Percentiles rank a stretch among this genome's conserved stretches.
Evolutionary conservation across 2,797 vertebrate species (phyloP).

Genomic region (Intellagama lesueurii): DNA sequence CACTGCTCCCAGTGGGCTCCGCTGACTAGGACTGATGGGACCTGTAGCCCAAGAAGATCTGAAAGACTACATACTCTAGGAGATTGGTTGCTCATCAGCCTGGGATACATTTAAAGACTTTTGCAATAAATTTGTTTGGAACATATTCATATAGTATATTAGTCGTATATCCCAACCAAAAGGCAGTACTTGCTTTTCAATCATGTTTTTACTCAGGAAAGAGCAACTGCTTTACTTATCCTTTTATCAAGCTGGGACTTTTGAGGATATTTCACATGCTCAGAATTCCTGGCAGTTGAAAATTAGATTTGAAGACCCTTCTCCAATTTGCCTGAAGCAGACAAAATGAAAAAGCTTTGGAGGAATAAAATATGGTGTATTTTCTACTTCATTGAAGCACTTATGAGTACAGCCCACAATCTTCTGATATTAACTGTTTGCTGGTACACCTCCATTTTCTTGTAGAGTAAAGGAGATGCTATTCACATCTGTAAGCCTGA

Average conservation of each 20-base stretch:
- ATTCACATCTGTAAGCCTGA: conserved; percentile 41
- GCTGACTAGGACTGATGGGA: neutral
- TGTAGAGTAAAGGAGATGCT: conserved; percentile 31
- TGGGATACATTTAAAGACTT: no score
- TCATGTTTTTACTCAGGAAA: conserved; percentile 45
- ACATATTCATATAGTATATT: conserved; percentile 16
- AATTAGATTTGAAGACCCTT: conserved; percentile 64
- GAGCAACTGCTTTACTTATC: conserved; percentile 55
- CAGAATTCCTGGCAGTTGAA: conserved; percentile 63
- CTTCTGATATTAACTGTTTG: conserved; percentile 54
- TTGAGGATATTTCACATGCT: conserved; percentile 52
- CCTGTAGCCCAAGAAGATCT: neutral
- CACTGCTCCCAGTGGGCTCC: neutral
- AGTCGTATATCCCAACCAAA: conserved; percentile 30
- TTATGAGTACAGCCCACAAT: conserved; percentile 62
- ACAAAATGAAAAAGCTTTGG: conserved; percentile 65
- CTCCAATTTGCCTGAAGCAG: conserved; percentile 63
- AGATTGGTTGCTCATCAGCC: no score
- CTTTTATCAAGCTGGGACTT: conserved; percentile 49
- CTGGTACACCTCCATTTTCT: conserved; percentile 58
- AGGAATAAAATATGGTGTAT: conserved; percentile 65
- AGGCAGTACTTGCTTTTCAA: conserved; percentile 45
- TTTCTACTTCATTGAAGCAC: conserved; percentile 57
- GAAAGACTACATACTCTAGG: neutral
- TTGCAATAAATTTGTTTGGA: no score